A percentile compares a stretch with the other conserved stretches of the same genome.
These are phyloP conservation scores for Druceiella hillmani DNA, from an alignment of 2,888 invertebrate species.

Conservation along the genomic window DNA sequence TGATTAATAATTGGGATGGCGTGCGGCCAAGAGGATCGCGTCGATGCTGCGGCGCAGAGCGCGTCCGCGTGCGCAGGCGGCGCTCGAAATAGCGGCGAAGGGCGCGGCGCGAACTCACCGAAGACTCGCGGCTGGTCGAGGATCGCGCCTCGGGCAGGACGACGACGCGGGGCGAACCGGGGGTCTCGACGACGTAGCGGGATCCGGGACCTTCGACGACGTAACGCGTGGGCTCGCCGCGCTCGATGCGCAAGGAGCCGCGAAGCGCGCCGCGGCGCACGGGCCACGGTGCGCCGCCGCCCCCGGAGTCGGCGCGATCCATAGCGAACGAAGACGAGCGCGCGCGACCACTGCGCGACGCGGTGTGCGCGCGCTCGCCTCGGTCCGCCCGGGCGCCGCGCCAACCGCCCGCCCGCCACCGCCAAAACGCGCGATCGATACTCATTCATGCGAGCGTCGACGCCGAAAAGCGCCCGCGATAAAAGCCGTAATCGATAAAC, in stretches of 20 bases:
- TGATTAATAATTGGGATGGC: too few species aligned
- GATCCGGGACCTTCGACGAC: conserved; percentile 31
- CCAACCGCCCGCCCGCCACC: conserved; percentile 41
- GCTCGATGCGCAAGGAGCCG: too few species aligned
- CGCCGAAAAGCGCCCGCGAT: conserved; percentile 37
- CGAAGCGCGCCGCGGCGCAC: conserved; percentile 57
- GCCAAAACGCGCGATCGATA: conserved; percentile 19
- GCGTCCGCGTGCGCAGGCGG: conserved; percentile 52
- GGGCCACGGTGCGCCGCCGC: conserved; percentile 68
- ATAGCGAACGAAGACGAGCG: conserved; percentile 35
- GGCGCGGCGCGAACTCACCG: too few species aligned
- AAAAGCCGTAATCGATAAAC: conserved; percentile 33
- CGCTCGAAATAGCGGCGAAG: too few species aligned
- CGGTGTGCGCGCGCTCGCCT: conserved; percentile 45
- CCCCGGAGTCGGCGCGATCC: conserved; percentile 35
- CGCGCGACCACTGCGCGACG: conserved; percentile 49
- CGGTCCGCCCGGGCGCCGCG: conserved; percentile 28
- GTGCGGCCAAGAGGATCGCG: conserved; percentile 41
- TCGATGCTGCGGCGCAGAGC: conserved; percentile 38
- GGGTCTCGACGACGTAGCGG: conserved; percentile 40
- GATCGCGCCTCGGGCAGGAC: not conserved
- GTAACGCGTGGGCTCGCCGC: conserved; percentile 33
- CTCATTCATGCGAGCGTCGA: conserved; percentile 13
- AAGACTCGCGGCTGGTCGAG: conserved; percentile 3
- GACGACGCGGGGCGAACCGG: conserved; percentile 32